Conservation (phyloP, 2,797 vertebrate genomes). For the Darevskia nairensis region DNA sequence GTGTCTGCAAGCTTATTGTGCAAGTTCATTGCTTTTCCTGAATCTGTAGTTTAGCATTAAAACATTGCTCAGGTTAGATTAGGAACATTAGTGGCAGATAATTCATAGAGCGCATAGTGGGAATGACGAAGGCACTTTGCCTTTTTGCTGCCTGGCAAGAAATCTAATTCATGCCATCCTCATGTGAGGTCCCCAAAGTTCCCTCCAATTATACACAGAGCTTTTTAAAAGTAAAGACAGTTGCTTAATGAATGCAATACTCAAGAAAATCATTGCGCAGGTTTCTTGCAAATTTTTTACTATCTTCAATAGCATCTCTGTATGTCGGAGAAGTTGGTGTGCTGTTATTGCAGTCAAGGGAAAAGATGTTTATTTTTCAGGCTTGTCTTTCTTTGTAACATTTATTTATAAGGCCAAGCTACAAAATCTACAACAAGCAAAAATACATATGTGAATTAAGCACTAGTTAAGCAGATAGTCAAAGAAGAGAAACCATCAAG, state of each 20-base stretch:
- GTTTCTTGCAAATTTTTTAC: constrained; percentile 19
- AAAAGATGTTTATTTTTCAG: constrained; percentile 49
- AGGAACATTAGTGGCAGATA: background rate
- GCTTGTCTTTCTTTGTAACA: background rate
- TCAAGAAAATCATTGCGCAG: constrained; percentile 59
- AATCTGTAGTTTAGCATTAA: background rate
- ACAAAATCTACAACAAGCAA: background rate
- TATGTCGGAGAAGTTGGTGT: constrained; percentile 72
- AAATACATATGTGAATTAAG: background rate
- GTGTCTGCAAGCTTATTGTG: background rate
- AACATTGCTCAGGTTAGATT: background rate
- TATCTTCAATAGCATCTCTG: constrained; percentile 72
- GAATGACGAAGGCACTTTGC: background rate
- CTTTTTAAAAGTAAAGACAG: background rate
- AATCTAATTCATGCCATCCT: background rate
- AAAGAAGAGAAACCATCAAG: too few species aligned
- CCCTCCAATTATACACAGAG: background rate
- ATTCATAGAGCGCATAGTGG: too few species aligned
- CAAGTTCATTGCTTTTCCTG: constrained; percentile 2
- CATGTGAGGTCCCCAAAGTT: background rate
- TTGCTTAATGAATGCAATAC: background rate
- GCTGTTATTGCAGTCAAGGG: constrained; percentile 67
- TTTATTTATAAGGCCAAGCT: too few species aligned
- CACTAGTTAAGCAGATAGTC: too few species aligned
- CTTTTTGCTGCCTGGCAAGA: background rate